phyloP scores from a whole-genome alignment of 2,888 invertebrate genomes.

The Smittia aterrima region DNA sequence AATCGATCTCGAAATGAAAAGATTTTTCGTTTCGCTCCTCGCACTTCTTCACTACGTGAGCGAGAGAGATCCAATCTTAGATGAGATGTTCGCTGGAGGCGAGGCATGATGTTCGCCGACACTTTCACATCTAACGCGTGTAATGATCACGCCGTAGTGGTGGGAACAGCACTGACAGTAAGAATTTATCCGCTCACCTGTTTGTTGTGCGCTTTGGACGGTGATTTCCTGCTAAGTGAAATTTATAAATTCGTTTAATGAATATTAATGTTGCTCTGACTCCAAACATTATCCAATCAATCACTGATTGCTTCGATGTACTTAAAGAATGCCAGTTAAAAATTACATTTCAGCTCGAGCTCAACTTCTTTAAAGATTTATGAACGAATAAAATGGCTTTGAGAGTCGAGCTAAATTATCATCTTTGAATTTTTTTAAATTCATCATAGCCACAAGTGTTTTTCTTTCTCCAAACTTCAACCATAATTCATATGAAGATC shows the following conservation, averaged over 20 bases:
- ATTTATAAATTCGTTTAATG: constrained; percentile 19
- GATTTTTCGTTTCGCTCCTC: neutral
- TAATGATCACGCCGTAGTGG: neutral
- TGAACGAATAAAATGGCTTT: constrained; percentile 16
- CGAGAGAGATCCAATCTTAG: neutral
- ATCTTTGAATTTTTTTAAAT: neutral
- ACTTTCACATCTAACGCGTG: neutral
- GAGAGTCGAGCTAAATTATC: neutral
- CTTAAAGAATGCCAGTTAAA: neutral
- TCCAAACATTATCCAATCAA: constrained; percentile 11
- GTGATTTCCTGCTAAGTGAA: neutral
- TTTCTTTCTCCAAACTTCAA: neutral
- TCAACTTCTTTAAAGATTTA: constrained; percentile 1
- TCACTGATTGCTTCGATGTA: constrained; percentile 4
- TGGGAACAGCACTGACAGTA: constrained; percentile 1
- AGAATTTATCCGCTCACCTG: constrained; percentile 14
- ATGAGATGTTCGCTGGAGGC: neutral
- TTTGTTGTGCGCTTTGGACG: neutral
- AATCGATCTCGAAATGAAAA: neutral
- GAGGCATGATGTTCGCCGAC: neutral
- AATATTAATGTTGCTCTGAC: constrained; percentile 11
- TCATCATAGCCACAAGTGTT: constrained; percentile 13
- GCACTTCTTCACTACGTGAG: neutral
- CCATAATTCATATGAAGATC: constrained; percentile 1
- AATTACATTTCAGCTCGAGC: neutral